These are phyloP conservation scores for Trichonephila inaurata DNA, from an alignment of 1,140 invertebrate genomes.

Conservation along the genomic window DNA sequence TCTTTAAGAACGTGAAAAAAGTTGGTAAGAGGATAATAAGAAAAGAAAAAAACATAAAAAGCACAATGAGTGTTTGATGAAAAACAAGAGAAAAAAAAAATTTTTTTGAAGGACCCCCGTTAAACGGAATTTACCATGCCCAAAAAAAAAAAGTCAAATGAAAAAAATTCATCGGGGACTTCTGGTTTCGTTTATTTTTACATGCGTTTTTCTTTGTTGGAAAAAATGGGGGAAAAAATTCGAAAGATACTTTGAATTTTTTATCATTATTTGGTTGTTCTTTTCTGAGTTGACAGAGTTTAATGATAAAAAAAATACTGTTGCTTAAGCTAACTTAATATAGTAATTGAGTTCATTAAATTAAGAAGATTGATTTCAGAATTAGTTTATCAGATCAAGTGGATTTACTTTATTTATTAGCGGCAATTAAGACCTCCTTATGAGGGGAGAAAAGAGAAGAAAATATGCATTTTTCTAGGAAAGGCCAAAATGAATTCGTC, in stretches of 20 bases:
- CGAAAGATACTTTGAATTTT: not conserved
- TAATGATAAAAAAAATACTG: not conserved
- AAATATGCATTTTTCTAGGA: not conserved
- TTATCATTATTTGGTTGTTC: not conserved
- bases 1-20: not conserved
- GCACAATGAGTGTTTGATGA: not conserved
- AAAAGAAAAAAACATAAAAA: not conserved
- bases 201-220: not conserved
- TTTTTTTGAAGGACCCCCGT: not conserved
- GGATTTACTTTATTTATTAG: not conserved
- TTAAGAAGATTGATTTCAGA: conserved; percentile 26
- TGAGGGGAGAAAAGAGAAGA: not conserved
- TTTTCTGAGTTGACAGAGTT: not conserved
- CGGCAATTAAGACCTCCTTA: not conserved
- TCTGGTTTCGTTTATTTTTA: not conserved
- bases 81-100: not conserved
- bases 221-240: not conserved
- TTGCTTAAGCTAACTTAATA: conserved; percentile 3
- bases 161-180: too few species aligned
- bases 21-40: not conserved
- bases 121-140: too few species aligned
- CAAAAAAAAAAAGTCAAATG: too few species aligned
- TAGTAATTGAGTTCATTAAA: not conserved
- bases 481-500: too few species aligned
- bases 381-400: not conserved